These are phyloP conservation scores for Odobenus rosmarus DNA, from an alignment of 2,113 vertebrate genomes.

Conservation along the genomic window DNA sequence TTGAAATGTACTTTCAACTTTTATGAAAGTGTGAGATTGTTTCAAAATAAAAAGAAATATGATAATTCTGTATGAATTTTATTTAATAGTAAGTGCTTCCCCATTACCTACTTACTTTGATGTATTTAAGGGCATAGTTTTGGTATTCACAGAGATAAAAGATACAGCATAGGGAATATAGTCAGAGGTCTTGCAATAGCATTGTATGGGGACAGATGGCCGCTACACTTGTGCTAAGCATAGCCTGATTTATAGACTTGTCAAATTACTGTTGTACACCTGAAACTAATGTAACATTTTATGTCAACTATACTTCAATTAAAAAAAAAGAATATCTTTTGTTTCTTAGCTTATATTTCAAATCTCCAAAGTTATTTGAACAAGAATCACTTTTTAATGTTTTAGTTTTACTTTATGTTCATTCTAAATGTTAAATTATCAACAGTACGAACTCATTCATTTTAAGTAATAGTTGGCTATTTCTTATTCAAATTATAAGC, in stretches of 20 bases:
- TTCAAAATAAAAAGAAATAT: not conserved
- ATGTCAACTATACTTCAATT: not conserved
- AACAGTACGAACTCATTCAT: not conserved
- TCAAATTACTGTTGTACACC: not conserved
- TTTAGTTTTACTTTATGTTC: conserved; percentile 25
- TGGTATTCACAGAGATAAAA: not conserved
- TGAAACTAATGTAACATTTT: not conserved
- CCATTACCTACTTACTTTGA: not conserved
- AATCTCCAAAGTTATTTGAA: not conserved
- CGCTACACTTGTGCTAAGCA: not conserved
- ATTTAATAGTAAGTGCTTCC: not conserved
- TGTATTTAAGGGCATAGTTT: not conserved
- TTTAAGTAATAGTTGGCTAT: not conserved
- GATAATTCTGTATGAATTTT: not conserved
- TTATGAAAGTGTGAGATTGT: not conserved
- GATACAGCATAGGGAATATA: not conserved
- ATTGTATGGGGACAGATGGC: not conserved
- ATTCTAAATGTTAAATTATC: not conserved
- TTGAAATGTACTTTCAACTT: not conserved
- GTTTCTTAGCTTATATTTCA: not conserved
- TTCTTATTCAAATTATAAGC: not conserved
- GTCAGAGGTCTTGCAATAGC: not conserved
- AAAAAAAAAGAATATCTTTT: not conserved
- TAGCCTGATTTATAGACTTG: not conserved
- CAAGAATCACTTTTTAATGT: not conserved